These are phyloP conservation scores for Esox lucius DNA, from an alignment of 2,797 vertebrate genomes.

Conservation along the genomic window DNA sequence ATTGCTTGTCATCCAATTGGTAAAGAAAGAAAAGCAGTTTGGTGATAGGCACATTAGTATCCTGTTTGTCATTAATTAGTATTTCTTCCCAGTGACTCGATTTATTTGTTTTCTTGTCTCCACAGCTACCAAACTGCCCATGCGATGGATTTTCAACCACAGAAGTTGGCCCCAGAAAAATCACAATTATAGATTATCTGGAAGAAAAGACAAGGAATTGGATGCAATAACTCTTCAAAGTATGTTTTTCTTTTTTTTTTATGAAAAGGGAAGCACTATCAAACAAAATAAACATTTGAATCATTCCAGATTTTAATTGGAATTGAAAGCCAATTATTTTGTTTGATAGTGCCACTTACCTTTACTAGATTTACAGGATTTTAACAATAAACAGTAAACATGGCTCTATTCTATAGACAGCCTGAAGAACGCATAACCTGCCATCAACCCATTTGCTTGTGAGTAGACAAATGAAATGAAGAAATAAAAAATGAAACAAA, in stretches of 20 bases:
- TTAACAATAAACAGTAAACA: not conserved
- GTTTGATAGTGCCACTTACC: not conserved
- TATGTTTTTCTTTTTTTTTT: too few species aligned
- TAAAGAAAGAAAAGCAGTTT: slow-evolving; percentile 18
- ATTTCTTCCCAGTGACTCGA: slow-evolving; percentile 7
- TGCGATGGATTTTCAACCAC: slow-evolving; percentile 14
- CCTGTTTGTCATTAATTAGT: slow-evolving; percentile 31
- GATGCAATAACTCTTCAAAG: too few species aligned
- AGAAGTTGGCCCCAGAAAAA: not conserved
- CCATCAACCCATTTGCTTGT: not conserved
- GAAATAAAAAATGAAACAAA: too few species aligned
- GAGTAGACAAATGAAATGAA: too few species aligned
- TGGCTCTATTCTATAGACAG: slow-evolving; percentile 6
- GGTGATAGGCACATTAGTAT: slow-evolving; percentile 17
- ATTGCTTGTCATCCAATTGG: slow-evolving; percentile 29
- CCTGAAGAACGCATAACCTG: not conserved
- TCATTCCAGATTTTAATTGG: not conserved
- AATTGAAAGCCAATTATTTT: too few species aligned
- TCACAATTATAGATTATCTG: too few species aligned
- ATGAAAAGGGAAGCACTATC: too few species aligned
- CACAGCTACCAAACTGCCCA: slow-evolving; percentile 1
- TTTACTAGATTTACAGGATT: not conserved
- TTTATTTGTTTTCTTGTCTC: slow-evolving; percentile 37
- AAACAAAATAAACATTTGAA: not conserved
- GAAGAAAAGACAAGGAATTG: too few species aligned